Evolutionary conservation across 2,888 invertebrate genomes (phyloP).

Genomic region (Ophion obscuratus): DNA sequence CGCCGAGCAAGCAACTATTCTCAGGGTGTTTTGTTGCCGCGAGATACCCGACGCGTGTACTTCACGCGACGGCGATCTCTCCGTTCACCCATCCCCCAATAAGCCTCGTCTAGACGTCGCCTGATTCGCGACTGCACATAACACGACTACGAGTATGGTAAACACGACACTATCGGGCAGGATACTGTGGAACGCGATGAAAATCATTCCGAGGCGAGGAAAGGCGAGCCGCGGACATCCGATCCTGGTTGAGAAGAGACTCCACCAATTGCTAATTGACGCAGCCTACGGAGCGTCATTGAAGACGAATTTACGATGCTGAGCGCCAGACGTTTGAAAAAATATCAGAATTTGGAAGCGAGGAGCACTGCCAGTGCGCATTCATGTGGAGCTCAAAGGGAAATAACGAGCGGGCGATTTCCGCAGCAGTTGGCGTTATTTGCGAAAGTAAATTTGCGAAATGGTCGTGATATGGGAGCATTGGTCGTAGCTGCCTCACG

Average conservation of each 20-base stretch:
- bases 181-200: background rate
- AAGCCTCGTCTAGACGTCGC: constrained; percentile 44
- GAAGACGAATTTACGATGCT: no score
- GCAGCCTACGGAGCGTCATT: no score
- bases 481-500: background rate
- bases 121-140: constrained; percentile 3
- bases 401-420: background rate
- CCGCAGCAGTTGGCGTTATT: background rate
- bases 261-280: no score
- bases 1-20: constrained; percentile 54
- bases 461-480: constrained; percentile 12
- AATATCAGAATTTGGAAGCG: no score
- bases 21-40: constrained; percentile 32
- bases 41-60: constrained; percentile 29
- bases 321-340: no score
- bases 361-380: no score
- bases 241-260: no score
- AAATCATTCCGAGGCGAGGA: background rate
- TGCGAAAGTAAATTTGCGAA: background rate
- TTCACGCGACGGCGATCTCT: constrained; percentile 2
- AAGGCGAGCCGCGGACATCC: no score
- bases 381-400: background rate
- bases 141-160: background rate
- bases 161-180: background rate
- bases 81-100: constrained; percentile 3